These are phyloP conservation scores for Nemoura dubitans DNA, from an alignment of 2,888 invertebrate genomes.

Conservation along the genomic window DNA sequence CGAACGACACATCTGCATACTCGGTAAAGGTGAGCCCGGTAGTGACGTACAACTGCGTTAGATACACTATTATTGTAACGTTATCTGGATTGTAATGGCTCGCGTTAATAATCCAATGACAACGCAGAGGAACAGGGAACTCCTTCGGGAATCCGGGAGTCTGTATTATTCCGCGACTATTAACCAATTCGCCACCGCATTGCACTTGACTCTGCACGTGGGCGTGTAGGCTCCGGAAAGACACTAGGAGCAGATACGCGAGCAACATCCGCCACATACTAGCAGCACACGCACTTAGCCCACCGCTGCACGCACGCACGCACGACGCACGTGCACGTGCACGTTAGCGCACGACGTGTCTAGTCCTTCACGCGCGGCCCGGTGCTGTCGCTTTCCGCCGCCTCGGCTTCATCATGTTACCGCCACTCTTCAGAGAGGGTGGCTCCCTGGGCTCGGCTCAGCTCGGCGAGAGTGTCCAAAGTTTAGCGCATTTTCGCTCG, in stretches of 20 bases:
- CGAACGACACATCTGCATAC: constrained; percentile 75
- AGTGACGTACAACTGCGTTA: constrained; percentile 87
- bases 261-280: constrained; percentile 46
- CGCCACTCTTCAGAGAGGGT: background rate
- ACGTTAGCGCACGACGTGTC: background rate
- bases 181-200: constrained; percentile 76
- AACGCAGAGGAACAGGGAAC: constrained; percentile 83
- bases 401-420: constrained; percentile 38
- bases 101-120: constrained; percentile 88
- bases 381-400: constrained; percentile 32
- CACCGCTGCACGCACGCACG: constrained; percentile 1
- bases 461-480: background rate
- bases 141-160: constrained; percentile 86
- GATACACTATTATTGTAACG: constrained; percentile 79
- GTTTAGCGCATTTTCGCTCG: constrained; percentile 5
- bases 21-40: constrained; percentile 80
- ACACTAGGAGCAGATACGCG: constrained; percentile 40
- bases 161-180: constrained; percentile 75
- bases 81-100: constrained; percentile 62
- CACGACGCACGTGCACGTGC: background rate
- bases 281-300: constrained; percentile 18
- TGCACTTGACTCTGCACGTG: constrained; percentile 16
- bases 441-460: too few relatives aligned
- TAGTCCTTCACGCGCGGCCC: too few relatives aligned
- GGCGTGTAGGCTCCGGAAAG: background rate